These are phyloP conservation scores for Dasypus novemcinctus DNA, from an alignment of 2,113 vertebrate species.

Conservation along the genomic window DNA sequence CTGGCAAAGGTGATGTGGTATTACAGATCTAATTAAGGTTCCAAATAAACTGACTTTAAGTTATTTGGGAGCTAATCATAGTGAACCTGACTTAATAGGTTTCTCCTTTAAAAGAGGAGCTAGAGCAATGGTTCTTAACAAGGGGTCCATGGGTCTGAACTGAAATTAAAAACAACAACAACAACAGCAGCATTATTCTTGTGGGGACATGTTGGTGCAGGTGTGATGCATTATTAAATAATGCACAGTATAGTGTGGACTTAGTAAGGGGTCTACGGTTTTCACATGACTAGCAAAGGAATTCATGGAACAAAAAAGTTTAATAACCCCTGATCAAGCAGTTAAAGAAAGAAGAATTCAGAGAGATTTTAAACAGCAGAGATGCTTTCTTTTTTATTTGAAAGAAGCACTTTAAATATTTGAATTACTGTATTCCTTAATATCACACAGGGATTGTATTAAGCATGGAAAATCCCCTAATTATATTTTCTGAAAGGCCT, in stretches of 20 bases:
- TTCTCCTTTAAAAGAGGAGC: background rate
- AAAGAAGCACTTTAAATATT: background rate
- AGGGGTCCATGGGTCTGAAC: too few relatives aligned
- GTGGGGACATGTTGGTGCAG: too few relatives aligned
- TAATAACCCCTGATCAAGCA: background rate
- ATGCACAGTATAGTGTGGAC: too few relatives aligned
- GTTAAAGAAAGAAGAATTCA: background rate
- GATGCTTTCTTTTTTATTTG: background rate
- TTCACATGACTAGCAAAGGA: too few relatives aligned
- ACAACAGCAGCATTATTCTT: too few relatives aligned
- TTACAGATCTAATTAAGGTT: background rate
- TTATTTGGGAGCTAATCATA: background rate
- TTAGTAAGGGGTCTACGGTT: too few relatives aligned
- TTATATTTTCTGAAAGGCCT: background rate
- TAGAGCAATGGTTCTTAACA: too few relatives aligned
- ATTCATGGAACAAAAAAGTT: too few relatives aligned
- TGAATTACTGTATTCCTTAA: background rate
- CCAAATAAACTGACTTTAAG: background rate
- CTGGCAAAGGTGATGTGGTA: background rate
- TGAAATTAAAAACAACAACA: too few relatives aligned
- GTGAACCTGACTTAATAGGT: background rate
- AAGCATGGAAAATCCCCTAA: background rate
- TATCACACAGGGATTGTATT: background rate
- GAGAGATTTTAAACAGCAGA: background rate
- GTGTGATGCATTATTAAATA: too few relatives aligned